Conservation (phyloP, 92 coral and sea anemone species). For the Parazoanthus atlanticus region DNA sequence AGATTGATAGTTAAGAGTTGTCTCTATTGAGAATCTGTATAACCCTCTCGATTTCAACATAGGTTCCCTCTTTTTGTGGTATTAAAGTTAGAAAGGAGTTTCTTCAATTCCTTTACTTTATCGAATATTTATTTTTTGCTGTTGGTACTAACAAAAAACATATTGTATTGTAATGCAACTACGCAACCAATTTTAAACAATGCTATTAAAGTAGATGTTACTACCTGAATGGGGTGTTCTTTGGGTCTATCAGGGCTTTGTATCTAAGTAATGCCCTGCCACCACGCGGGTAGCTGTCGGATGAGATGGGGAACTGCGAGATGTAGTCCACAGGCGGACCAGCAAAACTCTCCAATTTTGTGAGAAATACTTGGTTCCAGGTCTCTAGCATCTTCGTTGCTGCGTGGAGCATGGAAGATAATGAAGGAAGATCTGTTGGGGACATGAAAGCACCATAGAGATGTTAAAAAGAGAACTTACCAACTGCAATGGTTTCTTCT, state of each 20-base stretch:
- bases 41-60: too few species aligned
- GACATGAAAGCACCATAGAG: not conserved
- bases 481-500: not conserved
- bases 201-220: not conserved
- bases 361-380: slow-evolving; percentile 88
- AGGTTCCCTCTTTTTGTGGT: too few species aligned
- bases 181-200: too few species aligned
- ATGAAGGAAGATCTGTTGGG: slow-evolving; percentile 85
- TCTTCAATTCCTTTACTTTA: too few species aligned
- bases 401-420: slow-evolving; percentile 92
- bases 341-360: slow-evolving; percentile 76
- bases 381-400: slow-evolving; percentile 89
- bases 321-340: slow-evolving; percentile 92
- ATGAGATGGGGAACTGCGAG: slow-evolving; percentile 86
- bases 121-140: too few species aligned
- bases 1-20: too few species aligned
- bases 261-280: slow-evolving; percentile 94
- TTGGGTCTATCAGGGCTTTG: slow-evolving; percentile 93
- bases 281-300: slow-evolving; percentile 90
- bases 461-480: not conserved
- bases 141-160: too few species aligned
- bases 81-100: too few species aligned
- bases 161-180: too few species aligned
- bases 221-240: slow-evolving; percentile 96
- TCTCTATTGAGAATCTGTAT: too few species aligned